Evolutionary conservation across 2,888 invertebrate species (phyloP), one percentile per base, ranked within the genome.

Genomic region (Oligia strigilis): DNA sequence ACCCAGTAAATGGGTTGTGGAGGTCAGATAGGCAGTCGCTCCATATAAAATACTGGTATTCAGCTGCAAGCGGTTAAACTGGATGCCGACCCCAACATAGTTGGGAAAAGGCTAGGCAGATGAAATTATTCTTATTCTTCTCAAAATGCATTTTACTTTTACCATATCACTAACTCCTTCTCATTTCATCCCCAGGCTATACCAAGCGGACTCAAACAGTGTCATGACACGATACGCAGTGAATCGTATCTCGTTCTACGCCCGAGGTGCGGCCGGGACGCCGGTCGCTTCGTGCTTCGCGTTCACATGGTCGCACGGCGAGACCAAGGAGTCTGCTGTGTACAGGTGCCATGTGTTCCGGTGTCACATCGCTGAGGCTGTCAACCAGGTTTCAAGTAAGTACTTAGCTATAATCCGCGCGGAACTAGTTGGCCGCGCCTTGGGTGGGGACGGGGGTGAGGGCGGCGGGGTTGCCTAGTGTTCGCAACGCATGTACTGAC

Each of bases 261-360:
- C 99, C 13, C 98, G 99, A 72, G 99, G 99, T 13, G 98, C 98
- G 58, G 97, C 98, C 19, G 98, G 98, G 71, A 98, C 98, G 40
- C 97, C 98, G 0, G 99, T 99, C 91, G 98, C 98, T 0, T 98
- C 99, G n/a, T 99, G 99, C 95, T 99, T 99, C 97, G 99, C 99
- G 14, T 99, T 99, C 96, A 99, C 99, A 0, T 99, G 99, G 98
- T 98, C 99, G 72, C 99, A 99, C 93, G 99, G 99, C 1, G 99
- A 99, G 91, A 98, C 98, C 58, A 98, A 98, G 89, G 99, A 99
- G 95, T 98, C 98, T 1, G 98, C 99, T 71, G 98, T 99, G 84
- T 99, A 99, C 95, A 99, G 99, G 95, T 99, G 99, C 97, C 99
- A 99, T 97, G 99, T 99, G 72, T 99, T 99, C 97, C 98, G 99